Evolutionary conservation across 2,888 invertebrate genomes (phyloP).

Genomic region (Lycaena phlaeas): DNA sequence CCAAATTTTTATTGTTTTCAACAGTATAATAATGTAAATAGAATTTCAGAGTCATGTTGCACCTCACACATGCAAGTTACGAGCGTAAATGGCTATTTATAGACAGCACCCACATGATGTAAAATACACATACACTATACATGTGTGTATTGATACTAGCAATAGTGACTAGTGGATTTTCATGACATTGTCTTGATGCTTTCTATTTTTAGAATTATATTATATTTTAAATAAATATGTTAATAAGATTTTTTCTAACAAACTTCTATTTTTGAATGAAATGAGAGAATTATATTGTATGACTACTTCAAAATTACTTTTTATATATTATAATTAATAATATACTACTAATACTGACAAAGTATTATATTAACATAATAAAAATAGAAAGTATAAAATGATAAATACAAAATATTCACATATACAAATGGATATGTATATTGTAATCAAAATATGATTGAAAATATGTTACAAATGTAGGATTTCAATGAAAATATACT

Average conservation of each 20-base stretch:
- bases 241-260: neutral
- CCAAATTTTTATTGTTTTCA: slow-evolving; percentile 12
- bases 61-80: slow-evolving; percentile 22
- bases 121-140: slow-evolving; percentile 26
- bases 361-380: too few relatives aligned
- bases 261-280: neutral
- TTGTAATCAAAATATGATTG: too few relatives aligned
- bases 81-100: slow-evolving; percentile 53
- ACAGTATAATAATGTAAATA: slow-evolving; percentile 10
- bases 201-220: too few relatives aligned
- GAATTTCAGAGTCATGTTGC: slow-evolving; percentile 11
- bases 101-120: slow-evolving; percentile 55
- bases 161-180: slow-evolving; percentile 10
- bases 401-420: too few relatives aligned
- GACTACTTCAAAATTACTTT: too few relatives aligned
- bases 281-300: too few relatives aligned
- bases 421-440: too few relatives aligned
- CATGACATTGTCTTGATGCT: neutral
- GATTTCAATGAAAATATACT: too few relatives aligned
- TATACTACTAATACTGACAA: too few relatives aligned
- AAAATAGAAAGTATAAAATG: too few relatives aligned
- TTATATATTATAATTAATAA: too few relatives aligned
- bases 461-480: too few relatives aligned
- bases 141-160: slow-evolving; percentile 14
- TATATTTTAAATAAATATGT: slow-evolving; percentile 5